phyloP scores from a whole-genome alignment of 1,140 invertebrate genomes.

The Saccostrea cuccullata region DNA sequence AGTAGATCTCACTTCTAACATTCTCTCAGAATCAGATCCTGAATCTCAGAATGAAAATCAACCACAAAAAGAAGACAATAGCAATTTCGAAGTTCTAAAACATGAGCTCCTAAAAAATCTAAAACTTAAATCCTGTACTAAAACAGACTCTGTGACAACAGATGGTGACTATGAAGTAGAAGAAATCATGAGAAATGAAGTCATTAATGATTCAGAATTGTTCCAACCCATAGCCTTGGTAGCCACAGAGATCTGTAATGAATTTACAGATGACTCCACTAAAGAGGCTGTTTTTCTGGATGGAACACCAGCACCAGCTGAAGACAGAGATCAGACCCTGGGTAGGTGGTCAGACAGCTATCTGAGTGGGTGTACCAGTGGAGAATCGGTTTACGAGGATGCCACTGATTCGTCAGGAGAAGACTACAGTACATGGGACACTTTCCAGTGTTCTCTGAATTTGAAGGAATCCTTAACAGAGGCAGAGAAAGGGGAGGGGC shows the following conservation, averaged over 20 bases:
- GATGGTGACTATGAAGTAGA: constrained; percentile 24
- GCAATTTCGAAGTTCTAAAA: not conserved
- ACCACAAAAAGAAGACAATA: not conserved
- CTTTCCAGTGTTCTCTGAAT: not conserved
- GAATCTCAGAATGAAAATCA: not conserved
- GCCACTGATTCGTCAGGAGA: not conserved
- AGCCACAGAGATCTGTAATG: constrained; percentile 5
- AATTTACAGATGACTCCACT: not conserved
- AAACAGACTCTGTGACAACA: constrained; percentile 27
- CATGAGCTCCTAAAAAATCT: not conserved
- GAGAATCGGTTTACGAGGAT: constrained; percentile 1
- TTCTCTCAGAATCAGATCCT: not conserved
- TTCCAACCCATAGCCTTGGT: constrained; percentile 10
- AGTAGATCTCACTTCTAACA: not conserved
- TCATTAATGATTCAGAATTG: not conserved
- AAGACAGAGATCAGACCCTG: not conserved
- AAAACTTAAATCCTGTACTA: not conserved
- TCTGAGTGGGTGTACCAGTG: constrained; percentile 10
- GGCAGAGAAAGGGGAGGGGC: not conserved
- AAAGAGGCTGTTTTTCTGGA: constrained; percentile 24
- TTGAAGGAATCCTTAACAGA: not conserved
- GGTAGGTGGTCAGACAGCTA: not conserved
- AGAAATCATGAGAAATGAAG: constrained; percentile 31
- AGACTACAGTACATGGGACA: constrained; percentile 15
- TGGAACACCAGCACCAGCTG: not conserved